phyloP scores from a whole-genome alignment of 2,888 invertebrate species.

The Penaeus monodon region DNA sequence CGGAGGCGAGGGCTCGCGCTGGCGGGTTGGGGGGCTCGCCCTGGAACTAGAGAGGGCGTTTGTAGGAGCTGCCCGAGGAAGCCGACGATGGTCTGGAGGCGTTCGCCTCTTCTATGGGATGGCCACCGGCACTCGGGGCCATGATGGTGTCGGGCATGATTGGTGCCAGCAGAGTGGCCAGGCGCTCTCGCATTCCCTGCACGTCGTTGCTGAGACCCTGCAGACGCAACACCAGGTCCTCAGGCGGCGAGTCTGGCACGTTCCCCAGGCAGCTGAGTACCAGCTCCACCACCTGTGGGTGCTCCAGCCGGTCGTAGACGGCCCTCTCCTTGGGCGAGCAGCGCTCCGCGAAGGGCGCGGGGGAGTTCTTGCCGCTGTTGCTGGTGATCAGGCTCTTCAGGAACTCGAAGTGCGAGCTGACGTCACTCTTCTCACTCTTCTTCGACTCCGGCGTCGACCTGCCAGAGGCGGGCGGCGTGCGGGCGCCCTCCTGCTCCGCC shows the following conservation, averaged over 20 bases:
- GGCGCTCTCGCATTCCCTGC: slow-evolving; percentile 48
- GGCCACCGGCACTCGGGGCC: neutral
- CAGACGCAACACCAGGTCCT: slow-evolving; percentile 31
- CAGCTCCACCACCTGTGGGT: slow-evolving; percentile 51
- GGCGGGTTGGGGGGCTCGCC: neutral
- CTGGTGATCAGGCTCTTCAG: slow-evolving; percentile 39
- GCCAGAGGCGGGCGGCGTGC: neutral
- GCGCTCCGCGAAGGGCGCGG: slow-evolving; percentile 18
- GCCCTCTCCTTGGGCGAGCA: slow-evolving; percentile 50
- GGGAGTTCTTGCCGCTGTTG: neutral
- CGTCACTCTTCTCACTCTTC: neutral
- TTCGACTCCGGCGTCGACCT: slow-evolving; percentile 15
- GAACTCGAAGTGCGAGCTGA: slow-evolving; percentile 42
- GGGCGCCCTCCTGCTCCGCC: neutral
- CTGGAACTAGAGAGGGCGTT: neutral
- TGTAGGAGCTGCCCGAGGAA: slow-evolving; percentile 10
- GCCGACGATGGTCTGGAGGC: slow-evolving; percentile 15
- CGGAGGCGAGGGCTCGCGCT: slow-evolving; percentile 34
- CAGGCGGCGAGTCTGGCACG: slow-evolving; percentile 44
- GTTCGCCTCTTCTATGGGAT: neutral
- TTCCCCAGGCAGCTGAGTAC: slow-evolving; percentile 38
- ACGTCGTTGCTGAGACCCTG: slow-evolving; percentile 37
- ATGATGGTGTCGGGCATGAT: slow-evolving; percentile 42
- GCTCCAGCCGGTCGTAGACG: slow-evolving; percentile 55
- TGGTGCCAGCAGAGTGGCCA: slow-evolving; percentile 41